phyloP scores from a whole-genome alignment of 2,888 invertebrate genomes.

The Epirrhoe alternata region DNA sequence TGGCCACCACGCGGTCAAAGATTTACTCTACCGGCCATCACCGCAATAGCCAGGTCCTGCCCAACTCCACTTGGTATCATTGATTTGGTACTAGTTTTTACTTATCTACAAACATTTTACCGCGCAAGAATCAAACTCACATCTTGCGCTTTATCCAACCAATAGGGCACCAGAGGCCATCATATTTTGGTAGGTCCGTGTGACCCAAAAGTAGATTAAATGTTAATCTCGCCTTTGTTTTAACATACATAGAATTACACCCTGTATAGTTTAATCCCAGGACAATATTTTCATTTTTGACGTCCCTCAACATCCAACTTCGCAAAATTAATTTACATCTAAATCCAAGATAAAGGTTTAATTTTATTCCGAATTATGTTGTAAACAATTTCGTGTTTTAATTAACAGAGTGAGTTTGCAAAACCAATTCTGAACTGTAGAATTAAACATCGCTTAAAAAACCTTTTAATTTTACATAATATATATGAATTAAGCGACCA shows the following conservation, averaged over 20 bases:
- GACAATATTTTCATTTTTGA: constrained; percentile 35
- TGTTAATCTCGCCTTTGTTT: not conserved
- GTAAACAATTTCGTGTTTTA: constrained; percentile 36
- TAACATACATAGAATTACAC: not conserved
- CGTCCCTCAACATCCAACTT: constrained; percentile 37
- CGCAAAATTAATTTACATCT: constrained; percentile 46
- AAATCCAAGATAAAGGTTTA: constrained; percentile 43
- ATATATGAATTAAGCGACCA: too few relatives aligned
- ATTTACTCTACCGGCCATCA: too few relatives aligned
- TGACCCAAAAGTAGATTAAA: not conserved
- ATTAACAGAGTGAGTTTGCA: constrained; percentile 20
- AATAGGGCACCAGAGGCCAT: too few relatives aligned
- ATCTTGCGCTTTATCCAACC: too few relatives aligned
- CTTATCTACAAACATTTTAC: too few relatives aligned
- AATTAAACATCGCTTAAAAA: constrained; percentile 2
- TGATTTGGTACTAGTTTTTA: too few relatives aligned
- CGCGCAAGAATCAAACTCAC: too few relatives aligned
- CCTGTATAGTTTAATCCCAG: constrained; percentile 12
- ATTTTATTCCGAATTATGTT: constrained; percentile 41
- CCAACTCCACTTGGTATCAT: too few relatives aligned
- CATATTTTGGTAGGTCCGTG: too few relatives aligned
- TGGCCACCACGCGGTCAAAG: too few relatives aligned
- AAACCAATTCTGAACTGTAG: constrained; percentile 18
- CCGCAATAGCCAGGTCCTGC: too few relatives aligned
- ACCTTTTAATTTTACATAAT: too few relatives aligned